Evolutionary conservation across 2,888 invertebrate genomes (phyloP), one percentile per base, ranked within the genome.

Genomic region (Dolomedes plantarius): DNA sequence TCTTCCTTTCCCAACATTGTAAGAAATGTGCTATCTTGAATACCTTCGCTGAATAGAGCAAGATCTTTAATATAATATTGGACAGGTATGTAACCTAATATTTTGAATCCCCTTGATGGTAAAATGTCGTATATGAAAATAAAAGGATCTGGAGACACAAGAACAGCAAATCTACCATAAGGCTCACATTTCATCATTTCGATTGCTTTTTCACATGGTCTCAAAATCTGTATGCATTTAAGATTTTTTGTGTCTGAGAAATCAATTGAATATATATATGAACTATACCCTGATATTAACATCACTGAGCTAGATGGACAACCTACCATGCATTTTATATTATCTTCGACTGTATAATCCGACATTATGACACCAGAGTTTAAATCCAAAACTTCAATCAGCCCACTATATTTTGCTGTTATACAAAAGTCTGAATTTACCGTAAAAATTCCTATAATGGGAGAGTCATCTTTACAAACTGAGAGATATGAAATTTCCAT

Each of bases 51-150:
- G 28, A 71, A 64, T n/a, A 76, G 27, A 3, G 36, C 36, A 3
- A 75, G 28, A 65, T 71, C 76, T 62, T 56, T 62, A 16, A 77
- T 29, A 36, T 50, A 19, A 16, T 56, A 23, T 9, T n/a, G 7
- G 5, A 36, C 2, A 19, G 7, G 16, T 9, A 50, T 27, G 36
- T 85, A 77, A 2, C 83, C 83, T 7, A 85, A 5, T 27, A 85
- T 39, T 0, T 2, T 11, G 6, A 85, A 68, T 0, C 50, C 36
- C 1, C 50, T 41, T 0, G 83, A 77, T 31, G 83, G 77, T 11
- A 77, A 77, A 23, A 85, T 16, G 23, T 32, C 62, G 31, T 46
- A 32, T 5, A 85, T 11, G 5, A 85, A 85, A n/a, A 67, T 39
- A n/a, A 73, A 31, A 23, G 31, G 11, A 31, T 68, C 31, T 16